Conservation (phyloP, 1,140 invertebrate species). For the Bombus huntii region DNA sequence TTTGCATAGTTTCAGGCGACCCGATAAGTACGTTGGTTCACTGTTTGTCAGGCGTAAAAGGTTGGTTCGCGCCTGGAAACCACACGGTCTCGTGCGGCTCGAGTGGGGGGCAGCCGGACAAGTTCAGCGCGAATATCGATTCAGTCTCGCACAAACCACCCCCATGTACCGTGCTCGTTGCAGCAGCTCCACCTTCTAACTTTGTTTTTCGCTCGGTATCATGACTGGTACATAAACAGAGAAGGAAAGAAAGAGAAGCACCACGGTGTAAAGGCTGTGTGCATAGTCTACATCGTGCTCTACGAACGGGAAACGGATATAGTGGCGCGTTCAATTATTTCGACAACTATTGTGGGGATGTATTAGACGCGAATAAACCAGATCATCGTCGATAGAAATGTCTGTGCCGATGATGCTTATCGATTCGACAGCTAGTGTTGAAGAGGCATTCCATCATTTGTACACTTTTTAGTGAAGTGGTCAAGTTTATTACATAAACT, state of each 20-base stretch:
- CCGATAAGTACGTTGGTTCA: slow-evolving; percentile 32
- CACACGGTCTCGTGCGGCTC: slow-evolving; percentile 24
- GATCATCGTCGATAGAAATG: slow-evolving; percentile 9
- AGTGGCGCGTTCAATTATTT: slow-evolving; percentile 1
- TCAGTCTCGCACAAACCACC: slow-evolving; percentile 76
- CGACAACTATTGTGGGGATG: neutral
- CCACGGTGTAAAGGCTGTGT: neutral
- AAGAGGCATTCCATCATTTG: slow-evolving; percentile 4
- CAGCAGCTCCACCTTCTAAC: slow-evolving; percentile 54
- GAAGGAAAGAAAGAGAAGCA: slow-evolving; percentile 24
- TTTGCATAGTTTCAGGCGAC: slow-evolving; percentile 26
- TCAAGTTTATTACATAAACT: slow-evolving; percentile 39
- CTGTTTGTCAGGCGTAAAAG: slow-evolving; percentile 45
- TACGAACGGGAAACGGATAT: neutral
- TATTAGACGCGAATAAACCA: neutral
- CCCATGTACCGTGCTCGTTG: slow-evolving; percentile 60
- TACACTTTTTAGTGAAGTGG: slow-evolving; percentile 16
- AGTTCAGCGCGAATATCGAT: slow-evolving; percentile 75
- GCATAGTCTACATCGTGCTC: neutral
- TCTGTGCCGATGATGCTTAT: slow-evolving; percentile 27
- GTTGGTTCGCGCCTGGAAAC: slow-evolving; percentile 53
- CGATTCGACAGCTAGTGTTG: slow-evolving; percentile 27
- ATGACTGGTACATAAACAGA: slow-evolving; percentile 59
- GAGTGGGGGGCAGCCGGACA: slow-evolving; percentile 68
- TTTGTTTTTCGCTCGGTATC: slow-evolving; percentile 46